phyloP scores from a whole-genome alignment of 1,140 invertebrate genomes.

The Rhysida immarginata region DNA sequence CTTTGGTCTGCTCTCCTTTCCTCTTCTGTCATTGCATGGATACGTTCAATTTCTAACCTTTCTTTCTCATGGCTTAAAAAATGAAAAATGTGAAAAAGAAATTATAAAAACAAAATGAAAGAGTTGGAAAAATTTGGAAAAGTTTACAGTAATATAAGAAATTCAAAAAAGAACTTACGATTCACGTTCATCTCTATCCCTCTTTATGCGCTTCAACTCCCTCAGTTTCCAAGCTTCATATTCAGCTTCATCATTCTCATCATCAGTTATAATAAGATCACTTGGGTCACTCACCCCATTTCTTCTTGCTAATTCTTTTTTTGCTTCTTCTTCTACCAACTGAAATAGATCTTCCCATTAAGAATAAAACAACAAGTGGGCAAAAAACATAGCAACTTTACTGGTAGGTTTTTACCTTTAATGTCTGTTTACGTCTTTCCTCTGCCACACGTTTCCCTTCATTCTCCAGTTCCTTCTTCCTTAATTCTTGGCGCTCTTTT shows the following conservation, averaged over 20 bases:
- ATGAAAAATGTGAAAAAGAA: conserved; percentile 14
- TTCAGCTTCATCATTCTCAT: conserved; percentile 95
- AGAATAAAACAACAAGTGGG: conserved; percentile 9
- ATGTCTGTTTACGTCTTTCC: conserved; percentile 61
- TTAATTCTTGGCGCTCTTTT: conserved; percentile 70
- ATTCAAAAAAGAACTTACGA: conserved; percentile 40
- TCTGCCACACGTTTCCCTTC: conserved; percentile 64
- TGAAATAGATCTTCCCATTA: conserved; percentile 21
- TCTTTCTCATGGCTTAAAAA: conserved; percentile 60
- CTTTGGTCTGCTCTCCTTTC: conserved; percentile 75
- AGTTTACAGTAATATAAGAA: conserved; percentile 9
- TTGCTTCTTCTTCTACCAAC: conserved; percentile 77
- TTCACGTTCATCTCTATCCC: conserved; percentile 89
- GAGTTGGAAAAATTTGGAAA: not conserved
- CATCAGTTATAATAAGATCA: conserved; percentile 87
- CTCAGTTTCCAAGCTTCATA: conserved; percentile 96
- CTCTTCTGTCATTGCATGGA: conserved; percentile 92
- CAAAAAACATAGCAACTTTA: too few relatives aligned
- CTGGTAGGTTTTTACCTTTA: conserved; percentile 50
- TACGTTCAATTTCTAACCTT: conserved; percentile 70
- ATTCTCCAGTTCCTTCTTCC: conserved; percentile 63
- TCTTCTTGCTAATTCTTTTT: conserved; percentile 45
- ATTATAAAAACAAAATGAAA: not conserved
- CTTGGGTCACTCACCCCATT: conserved; percentile 30
- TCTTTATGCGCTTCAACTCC: conserved; percentile 88